Evolutionary conservation across 2,113 vertebrate genomes (phyloP).

Genomic region (Dryoscopus gambensis): DNA sequence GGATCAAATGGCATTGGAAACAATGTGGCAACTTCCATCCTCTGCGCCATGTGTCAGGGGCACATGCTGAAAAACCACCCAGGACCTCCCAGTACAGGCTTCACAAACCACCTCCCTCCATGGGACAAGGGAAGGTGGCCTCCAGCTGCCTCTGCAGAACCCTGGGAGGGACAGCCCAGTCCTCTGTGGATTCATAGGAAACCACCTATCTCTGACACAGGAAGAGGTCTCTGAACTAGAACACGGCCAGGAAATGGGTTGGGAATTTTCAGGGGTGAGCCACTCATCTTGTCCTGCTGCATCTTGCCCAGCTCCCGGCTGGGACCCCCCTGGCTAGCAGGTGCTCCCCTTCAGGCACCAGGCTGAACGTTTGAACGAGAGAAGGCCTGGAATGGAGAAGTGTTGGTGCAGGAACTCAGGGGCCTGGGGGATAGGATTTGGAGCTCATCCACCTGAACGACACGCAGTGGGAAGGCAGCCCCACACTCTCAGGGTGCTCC

Average conservation of each 20-base stretch:
- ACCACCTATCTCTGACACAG: not conserved
- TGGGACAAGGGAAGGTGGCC: not conserved
- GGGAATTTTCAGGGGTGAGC: not conserved
- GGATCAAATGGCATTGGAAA: not conserved
- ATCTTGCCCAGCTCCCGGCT: not conserved
- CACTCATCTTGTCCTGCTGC: not conserved
- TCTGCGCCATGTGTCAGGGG: not conserved
- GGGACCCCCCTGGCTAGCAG: not conserved
- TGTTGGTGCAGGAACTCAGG: not conserved
- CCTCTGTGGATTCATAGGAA: not conserved
- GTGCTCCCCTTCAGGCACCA: not conserved
- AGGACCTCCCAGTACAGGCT: not conserved
- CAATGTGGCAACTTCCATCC: not conserved
- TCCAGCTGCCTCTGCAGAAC: not conserved
- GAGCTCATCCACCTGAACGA: not conserved
- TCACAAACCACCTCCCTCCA: not conserved
- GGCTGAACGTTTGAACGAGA: rapidly evolving
- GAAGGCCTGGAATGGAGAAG: not conserved
- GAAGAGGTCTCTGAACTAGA: not conserved
- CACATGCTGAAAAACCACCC: not conserved
- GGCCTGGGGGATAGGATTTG: not conserved
- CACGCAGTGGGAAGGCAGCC: not conserved
- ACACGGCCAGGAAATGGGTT: not conserved
- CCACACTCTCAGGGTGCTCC: not conserved
- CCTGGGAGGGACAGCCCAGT: not conserved